Percentiles rank a stretch among this genome's conserved stretches.
Conservation (phyloP, 2,888 invertebrate genomes). For the Megamerina dolium region DNA sequence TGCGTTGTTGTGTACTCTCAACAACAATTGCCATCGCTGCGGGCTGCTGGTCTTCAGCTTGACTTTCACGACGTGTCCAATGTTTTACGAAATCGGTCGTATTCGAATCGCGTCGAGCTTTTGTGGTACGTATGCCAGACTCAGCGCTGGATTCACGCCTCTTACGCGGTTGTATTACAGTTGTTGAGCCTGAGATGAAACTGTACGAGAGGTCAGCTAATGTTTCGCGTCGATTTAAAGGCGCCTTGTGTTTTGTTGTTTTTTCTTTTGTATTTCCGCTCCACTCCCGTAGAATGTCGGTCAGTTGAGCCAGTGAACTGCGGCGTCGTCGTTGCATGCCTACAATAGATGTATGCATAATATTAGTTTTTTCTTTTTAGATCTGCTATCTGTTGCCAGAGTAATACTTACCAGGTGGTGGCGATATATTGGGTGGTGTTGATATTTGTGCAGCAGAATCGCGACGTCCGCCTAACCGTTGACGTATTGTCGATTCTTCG, state of each 20-base stretch:
- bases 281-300: slow-evolving; percentile 84
- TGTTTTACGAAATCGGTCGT: slow-evolving; percentile 65
- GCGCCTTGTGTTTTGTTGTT: slow-evolving; percentile 50
- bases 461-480: slow-evolving; percentile 75
- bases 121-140: slow-evolving; percentile 72
- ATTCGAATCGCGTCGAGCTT: slow-evolving; percentile 70
- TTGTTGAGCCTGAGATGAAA: slow-evolving; percentile 54
- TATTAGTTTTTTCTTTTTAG: background rate
- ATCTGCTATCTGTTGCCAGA: background rate
- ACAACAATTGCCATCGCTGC: slow-evolving; percentile 29
- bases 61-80: slow-evolving; percentile 65
- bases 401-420: slow-evolving; percentile 42
- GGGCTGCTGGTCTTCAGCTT: slow-evolving; percentile 41
- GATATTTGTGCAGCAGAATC: slow-evolving; percentile 90
- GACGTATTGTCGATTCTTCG: slow-evolving; percentile 79
- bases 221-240: slow-evolving; percentile 78
- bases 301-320: slow-evolving; percentile 80
- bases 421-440: slow-evolving; percentile 76
- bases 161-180: slow-evolving; percentile 56
- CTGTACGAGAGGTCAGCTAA: slow-evolving; percentile 81
- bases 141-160: slow-evolving; percentile 85
- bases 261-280: slow-evolving; percentile 58
- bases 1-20: slow-evolving; percentile 27
- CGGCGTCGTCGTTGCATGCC: slow-evolving; percentile 68
- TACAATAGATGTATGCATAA: slow-evolving; percentile 31